Percentiles rank a stretch among this genome's conserved stretches.
Conservation (phyloP, 1,140 invertebrate genomes). For the Drosophila suzukii region DNA sequence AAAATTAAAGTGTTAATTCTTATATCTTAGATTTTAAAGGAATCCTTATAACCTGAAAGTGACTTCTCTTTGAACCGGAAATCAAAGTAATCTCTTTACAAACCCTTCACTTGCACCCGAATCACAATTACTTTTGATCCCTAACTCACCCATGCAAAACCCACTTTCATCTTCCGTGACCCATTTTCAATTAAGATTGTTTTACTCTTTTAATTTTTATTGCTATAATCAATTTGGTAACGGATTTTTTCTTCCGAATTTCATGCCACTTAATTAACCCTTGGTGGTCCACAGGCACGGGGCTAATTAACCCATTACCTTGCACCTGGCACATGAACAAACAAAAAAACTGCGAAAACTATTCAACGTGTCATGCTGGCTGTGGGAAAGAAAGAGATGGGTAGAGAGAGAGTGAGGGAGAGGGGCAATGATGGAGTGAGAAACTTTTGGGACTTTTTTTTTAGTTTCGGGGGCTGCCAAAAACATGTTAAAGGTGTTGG, state of each 20-base stretch:
- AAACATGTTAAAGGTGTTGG: slow-evolving; percentile 78
- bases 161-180: slow-evolving; percentile 12
- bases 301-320: slow-evolving; percentile 75
- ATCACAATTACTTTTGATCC: slow-evolving; percentile 31
- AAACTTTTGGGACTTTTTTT: slow-evolving; percentile 62
- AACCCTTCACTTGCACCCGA: slow-evolving; percentile 9
- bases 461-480: slow-evolving; percentile 53
- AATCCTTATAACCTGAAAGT: neutral
- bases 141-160: neutral
- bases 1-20: too few relatives aligned
- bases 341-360: slow-evolving; percentile 44
- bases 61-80: neutral
- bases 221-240: slow-evolving; percentile 54
- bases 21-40: too few relatives aligned
- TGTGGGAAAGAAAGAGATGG: slow-evolving; percentile 10
- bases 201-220: slow-evolving; percentile 24
- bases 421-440: slow-evolving; percentile 25
- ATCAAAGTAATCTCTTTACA: slow-evolving; percentile 10
- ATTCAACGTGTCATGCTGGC: slow-evolving; percentile 62
- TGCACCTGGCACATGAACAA: slow-evolving; percentile 48
- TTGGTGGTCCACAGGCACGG: slow-evolving; percentile 20
- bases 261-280: slow-evolving; percentile 71
- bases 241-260: slow-evolving; percentile 47
- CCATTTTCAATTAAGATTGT: slow-evolving; percentile 20
- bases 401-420: neutral